A percentile compares a stretch with the other conserved stretches of the same genome.
Conservation (phyloP, 2,797 vertebrate species). For the Microcaecilia unicolor region DNA sequence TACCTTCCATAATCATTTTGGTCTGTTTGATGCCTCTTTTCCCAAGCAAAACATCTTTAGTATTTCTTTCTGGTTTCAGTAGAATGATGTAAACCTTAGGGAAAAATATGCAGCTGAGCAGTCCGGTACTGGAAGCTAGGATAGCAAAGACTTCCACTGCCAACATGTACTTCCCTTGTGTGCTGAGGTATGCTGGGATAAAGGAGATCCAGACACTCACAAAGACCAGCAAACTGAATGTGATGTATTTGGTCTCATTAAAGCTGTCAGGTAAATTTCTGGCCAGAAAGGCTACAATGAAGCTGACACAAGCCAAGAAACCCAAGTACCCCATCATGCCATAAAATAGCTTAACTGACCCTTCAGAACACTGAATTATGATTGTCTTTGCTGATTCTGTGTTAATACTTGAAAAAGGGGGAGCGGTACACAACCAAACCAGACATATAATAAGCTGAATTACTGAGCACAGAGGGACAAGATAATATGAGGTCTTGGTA, state of each 20-base stretch:
- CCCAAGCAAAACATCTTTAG: not conserved
- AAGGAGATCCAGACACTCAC: too few species aligned
- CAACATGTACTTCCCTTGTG: slow-evolving; percentile 1
- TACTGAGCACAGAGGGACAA: not conserved
- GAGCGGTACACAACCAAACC: not conserved
- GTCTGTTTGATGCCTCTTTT: not conserved
- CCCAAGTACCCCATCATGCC: not conserved
- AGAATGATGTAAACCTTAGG: not conserved
- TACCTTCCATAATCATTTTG: too few species aligned
- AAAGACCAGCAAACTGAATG: not conserved
- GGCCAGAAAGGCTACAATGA: too few species aligned
- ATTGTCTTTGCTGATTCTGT: not conserved
- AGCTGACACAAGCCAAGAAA: not conserved
- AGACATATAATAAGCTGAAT: not conserved
- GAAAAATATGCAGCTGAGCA: slow-evolving; percentile 2
- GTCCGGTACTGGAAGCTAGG: not conserved
- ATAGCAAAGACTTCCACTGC: slow-evolving; percentile 9
- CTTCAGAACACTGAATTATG: not conserved
- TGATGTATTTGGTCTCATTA: not conserved
- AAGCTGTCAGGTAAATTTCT: not conserved
- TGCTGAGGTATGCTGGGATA: slow-evolving; percentile 1
- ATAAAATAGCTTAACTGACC: not conserved
- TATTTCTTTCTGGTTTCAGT: not conserved
- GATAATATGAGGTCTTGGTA: not conserved
- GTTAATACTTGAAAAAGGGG: not conserved